These are phyloP conservation scores for Xenus cinereus DNA, from an alignment of 2,113 vertebrate species.

Conservation along the genomic window DNA sequence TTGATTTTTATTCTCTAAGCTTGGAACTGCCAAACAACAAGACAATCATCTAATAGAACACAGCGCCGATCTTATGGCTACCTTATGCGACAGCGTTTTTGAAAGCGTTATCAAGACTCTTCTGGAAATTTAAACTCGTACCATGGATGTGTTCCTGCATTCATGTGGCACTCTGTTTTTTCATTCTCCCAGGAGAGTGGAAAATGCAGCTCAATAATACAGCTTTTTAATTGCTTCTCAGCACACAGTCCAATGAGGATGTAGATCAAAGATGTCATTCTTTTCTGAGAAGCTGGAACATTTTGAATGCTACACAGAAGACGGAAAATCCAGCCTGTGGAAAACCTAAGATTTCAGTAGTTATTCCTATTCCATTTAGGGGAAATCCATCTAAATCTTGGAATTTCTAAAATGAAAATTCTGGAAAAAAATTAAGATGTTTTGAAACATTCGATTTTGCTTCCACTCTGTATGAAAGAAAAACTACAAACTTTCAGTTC, in stretches of 20 bases:
- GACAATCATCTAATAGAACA: accelerated
- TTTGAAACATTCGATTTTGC: not conserved
- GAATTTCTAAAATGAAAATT: not conserved
- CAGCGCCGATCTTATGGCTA: not conserved
- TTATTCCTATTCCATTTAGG: not conserved
- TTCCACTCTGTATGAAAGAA: not conserved
- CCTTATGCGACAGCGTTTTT: not conserved
- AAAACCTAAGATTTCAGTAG: not conserved
- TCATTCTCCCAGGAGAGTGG: not conserved
- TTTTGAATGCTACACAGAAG: not conserved
- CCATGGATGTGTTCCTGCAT: not conserved
- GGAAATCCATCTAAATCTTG: not conserved
- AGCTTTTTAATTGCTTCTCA: not conserved
- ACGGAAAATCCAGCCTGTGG: not conserved
- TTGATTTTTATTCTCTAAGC: not conserved
- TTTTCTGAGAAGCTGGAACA: not conserved
- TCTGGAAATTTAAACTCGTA: not conserved
- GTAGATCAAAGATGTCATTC: not conserved
- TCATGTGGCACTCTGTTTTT: not conserved
- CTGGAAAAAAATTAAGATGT: not conserved
- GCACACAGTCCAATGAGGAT: not conserved
- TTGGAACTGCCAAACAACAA: not conserved
- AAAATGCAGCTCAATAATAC: not conserved
- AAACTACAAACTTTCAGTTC: not conserved
- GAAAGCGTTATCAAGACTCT: not conserved